These are phyloP conservation scores for Emydoidea blandingii DNA, from an alignment of 2,797 vertebrate genomes.

Conservation along the genomic window DNA sequence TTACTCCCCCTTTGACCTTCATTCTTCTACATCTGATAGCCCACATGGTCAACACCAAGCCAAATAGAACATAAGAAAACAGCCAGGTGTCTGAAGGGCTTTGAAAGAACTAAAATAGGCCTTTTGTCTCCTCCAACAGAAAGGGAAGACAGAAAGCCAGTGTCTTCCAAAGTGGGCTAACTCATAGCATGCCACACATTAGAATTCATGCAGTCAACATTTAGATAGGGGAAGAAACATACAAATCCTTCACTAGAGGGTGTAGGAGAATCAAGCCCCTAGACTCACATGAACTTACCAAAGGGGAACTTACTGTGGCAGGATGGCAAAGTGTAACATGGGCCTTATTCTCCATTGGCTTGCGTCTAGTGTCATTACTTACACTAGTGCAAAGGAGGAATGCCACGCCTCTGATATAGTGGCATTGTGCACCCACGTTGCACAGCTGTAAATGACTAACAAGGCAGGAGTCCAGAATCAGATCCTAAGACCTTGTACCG, in stretches of 20 bases:
- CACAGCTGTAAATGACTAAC: neutral
- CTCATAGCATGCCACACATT: neutral
- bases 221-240: neutral
- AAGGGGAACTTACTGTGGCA: neutral
- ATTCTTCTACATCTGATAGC: neutral
- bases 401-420: neutral
- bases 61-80: neutral
- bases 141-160: neutral
- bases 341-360: neutral
- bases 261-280: neutral
- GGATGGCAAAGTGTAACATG: neutral
- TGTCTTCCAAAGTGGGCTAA: neutral
- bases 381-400: neutral
- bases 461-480: neutral
- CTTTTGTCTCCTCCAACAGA: neutral
- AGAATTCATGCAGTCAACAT: neutral
- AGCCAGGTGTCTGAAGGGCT: neutral
- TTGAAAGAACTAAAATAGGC: neutral
- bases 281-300: accelerated
- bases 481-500: neutral
- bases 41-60: neutral
- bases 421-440: neutral
- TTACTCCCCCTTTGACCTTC: neutral
- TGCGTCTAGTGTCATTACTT: neutral
- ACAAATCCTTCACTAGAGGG: neutral